Conservation (phyloP, 2,888 invertebrate species). For the Melipona bicolor region DNA sequence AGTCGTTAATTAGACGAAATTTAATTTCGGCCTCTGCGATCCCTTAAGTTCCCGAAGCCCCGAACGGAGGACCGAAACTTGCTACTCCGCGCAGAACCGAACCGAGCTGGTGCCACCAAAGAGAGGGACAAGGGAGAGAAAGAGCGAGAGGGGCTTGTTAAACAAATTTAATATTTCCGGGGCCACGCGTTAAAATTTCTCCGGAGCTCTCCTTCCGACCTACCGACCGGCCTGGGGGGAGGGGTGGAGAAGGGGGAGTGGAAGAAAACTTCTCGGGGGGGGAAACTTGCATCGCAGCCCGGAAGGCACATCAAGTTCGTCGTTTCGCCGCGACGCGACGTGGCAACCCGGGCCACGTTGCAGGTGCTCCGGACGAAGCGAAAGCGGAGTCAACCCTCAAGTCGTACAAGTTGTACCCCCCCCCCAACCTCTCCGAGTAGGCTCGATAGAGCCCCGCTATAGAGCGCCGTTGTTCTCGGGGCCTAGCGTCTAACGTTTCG, state of each 20-base stretch:
- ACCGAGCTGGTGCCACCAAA: background rate
- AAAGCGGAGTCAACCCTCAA: constrained; percentile 40
- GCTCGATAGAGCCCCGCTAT: constrained; percentile 20
- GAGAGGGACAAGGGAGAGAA: background rate
- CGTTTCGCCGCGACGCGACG: constrained; percentile 32
- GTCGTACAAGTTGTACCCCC: constrained; percentile 59
- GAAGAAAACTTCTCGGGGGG: constrained; percentile 71
- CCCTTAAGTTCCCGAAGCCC: constrained; percentile 46
- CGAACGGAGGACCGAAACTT: constrained; percentile 59
- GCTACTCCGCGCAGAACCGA: constrained; percentile 26
- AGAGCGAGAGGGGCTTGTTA: constrained; percentile 66
- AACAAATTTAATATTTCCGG: constrained; percentile 80
- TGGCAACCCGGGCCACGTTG: constrained; percentile 15
- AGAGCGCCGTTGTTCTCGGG: background rate
- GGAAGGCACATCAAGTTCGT: constrained; percentile 81
- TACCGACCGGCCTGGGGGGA: background rate
- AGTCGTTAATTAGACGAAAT: constrained; percentile 72
- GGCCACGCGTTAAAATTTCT: constrained; percentile 64
- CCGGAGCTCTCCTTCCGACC: constrained; percentile 27
- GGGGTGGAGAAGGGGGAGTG: background rate
- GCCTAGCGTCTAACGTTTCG: constrained; percentile 31
- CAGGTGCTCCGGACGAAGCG: constrained; percentile 34
- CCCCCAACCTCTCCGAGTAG: constrained; percentile 43
- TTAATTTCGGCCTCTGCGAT: constrained; percentile 68
- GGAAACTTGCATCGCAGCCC: constrained; percentile 80